Conservation (phyloP, 35 echinoderm and acorn worm genomes). For the Stichopus chloronotus region DNA sequence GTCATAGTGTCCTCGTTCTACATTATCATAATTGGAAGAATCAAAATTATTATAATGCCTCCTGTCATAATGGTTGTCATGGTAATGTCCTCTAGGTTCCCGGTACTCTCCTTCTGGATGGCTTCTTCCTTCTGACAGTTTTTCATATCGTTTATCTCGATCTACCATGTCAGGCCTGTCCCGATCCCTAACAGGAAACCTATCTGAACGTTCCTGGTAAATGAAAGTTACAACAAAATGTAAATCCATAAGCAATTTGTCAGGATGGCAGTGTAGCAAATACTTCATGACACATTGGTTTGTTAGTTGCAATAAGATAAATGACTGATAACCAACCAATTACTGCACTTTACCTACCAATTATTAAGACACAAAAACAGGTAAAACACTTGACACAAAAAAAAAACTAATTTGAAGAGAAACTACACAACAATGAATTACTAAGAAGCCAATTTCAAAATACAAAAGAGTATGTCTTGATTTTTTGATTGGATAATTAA, state of each 20-base stretch:
- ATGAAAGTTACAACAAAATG: neutral
- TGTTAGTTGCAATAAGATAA: neutral
- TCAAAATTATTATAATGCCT: neutral
- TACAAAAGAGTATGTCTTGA: too few species aligned
- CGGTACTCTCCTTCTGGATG: constrained; percentile 54
- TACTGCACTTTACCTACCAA: too few species aligned
- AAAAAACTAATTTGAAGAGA: too few species aligned
- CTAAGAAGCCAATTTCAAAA: too few species aligned
- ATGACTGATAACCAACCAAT: too few species aligned
- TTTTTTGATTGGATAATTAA: too few species aligned
- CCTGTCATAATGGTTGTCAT: neutral
- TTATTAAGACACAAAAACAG: too few species aligned
- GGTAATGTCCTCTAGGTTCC: neutral
- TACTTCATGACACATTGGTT: neutral
- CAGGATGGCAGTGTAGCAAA: neutral
- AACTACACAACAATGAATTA: too few species aligned
- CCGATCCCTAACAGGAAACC: neutral
- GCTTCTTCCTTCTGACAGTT: constrained; percentile 56
- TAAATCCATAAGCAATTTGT: neutral
- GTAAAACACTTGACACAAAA: too few species aligned
- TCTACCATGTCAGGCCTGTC: neutral
- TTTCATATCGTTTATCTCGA: constrained; percentile 48
- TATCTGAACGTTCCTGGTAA: constrained; percentile 32
- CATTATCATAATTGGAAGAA: neutral
- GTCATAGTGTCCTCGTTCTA: neutral